These are phyloP conservation scores for Halcyon malimbica DNA, from an alignment of 2,113 vertebrate species.

Conservation along the genomic window DNA sequence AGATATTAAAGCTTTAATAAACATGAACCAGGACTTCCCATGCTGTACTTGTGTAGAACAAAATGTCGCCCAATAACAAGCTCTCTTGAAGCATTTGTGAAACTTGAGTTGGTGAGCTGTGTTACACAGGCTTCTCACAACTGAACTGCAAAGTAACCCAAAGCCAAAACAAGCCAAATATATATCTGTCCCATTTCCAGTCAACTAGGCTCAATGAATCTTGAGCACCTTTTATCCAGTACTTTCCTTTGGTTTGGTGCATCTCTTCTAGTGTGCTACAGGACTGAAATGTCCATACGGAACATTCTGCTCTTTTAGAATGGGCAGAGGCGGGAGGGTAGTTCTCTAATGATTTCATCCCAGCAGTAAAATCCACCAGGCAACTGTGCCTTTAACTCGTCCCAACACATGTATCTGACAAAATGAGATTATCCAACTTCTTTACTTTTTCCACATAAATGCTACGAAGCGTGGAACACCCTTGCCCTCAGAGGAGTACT, in stretches of 20 bases:
- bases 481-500: not conserved
- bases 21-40: not conserved
- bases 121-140: not conserved
- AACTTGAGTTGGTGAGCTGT: not conserved
- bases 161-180: not conserved
- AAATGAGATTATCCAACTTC: not conserved
- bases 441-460: not conserved
- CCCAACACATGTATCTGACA: not conserved
- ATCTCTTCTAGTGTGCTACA: not conserved
- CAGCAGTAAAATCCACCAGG: not conserved
- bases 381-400: not conserved
- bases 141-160: not conserved
- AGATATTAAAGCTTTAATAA: not conserved
- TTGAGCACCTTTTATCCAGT: not conserved
- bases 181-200: not conserved
- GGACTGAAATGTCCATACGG: not conserved
- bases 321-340: rapidly evolving
- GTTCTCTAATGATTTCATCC: not conserved
- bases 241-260: not conserved
- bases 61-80: not conserved
- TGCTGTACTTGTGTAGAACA: not conserved
- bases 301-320: not conserved
- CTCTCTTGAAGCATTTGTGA: not conserved
- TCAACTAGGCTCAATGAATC: not conserved
- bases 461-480: not conserved